A percentile compares a stretch with the other conserved stretches of the same genome.
phyloP scores from a whole-genome alignment of 2,113 vertebrate species.

The Copsychus sechellarum region DNA sequence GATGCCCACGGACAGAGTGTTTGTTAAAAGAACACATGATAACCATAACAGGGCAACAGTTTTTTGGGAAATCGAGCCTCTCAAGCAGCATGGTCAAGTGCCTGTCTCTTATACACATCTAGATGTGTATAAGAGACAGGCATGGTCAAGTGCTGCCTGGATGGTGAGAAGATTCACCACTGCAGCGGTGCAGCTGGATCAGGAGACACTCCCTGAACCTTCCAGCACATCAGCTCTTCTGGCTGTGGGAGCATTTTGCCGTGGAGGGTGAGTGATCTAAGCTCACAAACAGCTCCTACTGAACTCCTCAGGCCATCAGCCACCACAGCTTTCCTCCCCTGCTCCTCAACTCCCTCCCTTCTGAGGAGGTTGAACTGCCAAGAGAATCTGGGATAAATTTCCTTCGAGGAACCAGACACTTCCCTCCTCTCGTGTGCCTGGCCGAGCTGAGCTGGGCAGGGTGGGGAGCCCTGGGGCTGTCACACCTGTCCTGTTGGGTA shows the following conservation, averaged over 20 bases:
- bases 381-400: background rate
- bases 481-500: rapidly evolving
- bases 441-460: rapidly evolving
- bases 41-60: rapidly evolving
- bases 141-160: background rate
- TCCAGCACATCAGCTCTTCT: background rate
- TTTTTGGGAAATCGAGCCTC: background rate
- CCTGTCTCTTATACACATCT: too few relatives aligned
- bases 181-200: background rate
- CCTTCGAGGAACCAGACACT: rapidly evolving
- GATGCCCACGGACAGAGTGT: background rate
- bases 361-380: rapidly evolving
- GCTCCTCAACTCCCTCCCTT: background rate
- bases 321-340: background rate
- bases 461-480: too few relatives aligned
- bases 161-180: background rate
- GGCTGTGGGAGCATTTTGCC: rapidly evolving
- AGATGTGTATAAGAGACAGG: too few relatives aligned
- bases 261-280: rapidly evolving
- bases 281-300: background rate
- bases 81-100: background rate
- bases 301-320: background rate
- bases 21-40: background rate
- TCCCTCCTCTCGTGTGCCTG: background rate
- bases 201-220: background rate